Evolutionary conservation across 2,888 invertebrate species (phyloP).

Genomic region (Brenthis hecate): DNA sequence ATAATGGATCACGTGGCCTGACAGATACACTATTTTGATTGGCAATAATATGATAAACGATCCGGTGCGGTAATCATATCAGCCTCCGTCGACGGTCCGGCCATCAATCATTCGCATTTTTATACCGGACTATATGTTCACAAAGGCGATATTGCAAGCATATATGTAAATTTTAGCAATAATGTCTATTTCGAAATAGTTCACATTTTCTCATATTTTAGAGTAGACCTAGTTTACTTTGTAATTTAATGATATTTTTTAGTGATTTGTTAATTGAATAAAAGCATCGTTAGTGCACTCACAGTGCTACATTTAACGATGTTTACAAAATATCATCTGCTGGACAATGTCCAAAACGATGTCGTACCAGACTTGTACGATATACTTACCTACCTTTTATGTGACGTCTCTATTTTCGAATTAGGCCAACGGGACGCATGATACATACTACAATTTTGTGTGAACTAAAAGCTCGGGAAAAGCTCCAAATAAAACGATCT

Average conservation of each 20-base stretch:
- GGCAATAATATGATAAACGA: slow-evolving; percentile 81
- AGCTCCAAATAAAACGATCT: slow-evolving; percentile 46
- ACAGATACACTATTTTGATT: slow-evolving; percentile 83
- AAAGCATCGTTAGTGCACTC: slow-evolving; percentile 61
- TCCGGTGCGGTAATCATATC: slow-evolving; percentile 74
- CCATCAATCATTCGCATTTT: slow-evolving; percentile 72
- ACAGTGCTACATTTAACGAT: slow-evolving; percentile 67
- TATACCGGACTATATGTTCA: slow-evolving; percentile 60
- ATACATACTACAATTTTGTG: slow-evolving; percentile 57
- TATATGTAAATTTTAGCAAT: slow-evolving; percentile 38
- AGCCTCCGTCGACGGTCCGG: slow-evolving; percentile 66
- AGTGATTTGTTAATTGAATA: slow-evolving; percentile 48
- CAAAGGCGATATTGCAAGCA: slow-evolving; percentile 52
- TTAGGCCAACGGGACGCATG: slow-evolving; percentile 63
- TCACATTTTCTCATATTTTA: slow-evolving; percentile 43
- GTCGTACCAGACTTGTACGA: slow-evolving; percentile 62
- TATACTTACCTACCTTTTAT: slow-evolving; percentile 68
- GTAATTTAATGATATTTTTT: slow-evolving; percentile 47
- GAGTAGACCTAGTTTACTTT: slow-evolving; percentile 56
- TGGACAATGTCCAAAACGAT: slow-evolving; percentile 77
- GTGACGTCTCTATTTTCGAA: slow-evolving; percentile 72
- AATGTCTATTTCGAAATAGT: slow-evolving; percentile 35
- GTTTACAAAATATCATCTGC: slow-evolving; percentile 71
- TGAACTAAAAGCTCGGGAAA: slow-evolving; percentile 52
- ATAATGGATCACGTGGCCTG: slow-evolving; percentile 74